Evolutionary conservation across 2,797 vertebrate genomes (phyloP), one percentile per base, ranked within the genome.

Genomic region (Artibeus jamaicensis): DNA sequence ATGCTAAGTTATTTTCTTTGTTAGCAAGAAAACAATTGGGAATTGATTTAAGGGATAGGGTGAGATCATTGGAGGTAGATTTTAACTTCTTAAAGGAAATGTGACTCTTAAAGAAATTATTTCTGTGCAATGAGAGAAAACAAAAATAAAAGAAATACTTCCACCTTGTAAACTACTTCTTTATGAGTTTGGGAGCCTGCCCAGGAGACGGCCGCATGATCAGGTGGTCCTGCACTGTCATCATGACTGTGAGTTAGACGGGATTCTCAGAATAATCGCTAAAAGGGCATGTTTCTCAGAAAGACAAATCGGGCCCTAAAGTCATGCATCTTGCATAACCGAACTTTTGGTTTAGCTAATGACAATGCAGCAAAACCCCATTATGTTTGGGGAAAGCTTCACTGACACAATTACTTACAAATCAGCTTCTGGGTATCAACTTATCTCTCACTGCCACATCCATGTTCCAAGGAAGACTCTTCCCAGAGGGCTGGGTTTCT

Each of bases 31-130:
- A 79, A 21, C 48, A 46, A 39, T 32, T 34, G 44, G 37, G 21
- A 91, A 68, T 74, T 77, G 42, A 87, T 46, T 83, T 59, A 68
- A 44, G 50, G 62, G 37, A 39, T 2, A 68, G 12, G 32, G 2
- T 84, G 53, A 92, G 62, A 83, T 44, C 71, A 76, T 55, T 70
- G 42, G 16, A 81, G 42, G 81, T 50, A 34, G 59, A 32, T 94
- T 93, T 85, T 24, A 67, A 53, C 29, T 44, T 50, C 59, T 74
- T 74, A 37, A 70, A 87, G 88, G 79, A 86, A 78, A 87, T 87
- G 50, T 77, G 86, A 74, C 73, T 59, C 83, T 86, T 90, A 59
- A 94, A 78, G 39, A 82, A 95, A 71, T 24, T 68, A 37, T 68
- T 76, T 78, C 29, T 76, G 44, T 34, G 14, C 18, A 37, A 5